phyloP scores from a whole-genome alignment of 2,797 vertebrate species.

The Gymnoscopelus braueri region DNA sequence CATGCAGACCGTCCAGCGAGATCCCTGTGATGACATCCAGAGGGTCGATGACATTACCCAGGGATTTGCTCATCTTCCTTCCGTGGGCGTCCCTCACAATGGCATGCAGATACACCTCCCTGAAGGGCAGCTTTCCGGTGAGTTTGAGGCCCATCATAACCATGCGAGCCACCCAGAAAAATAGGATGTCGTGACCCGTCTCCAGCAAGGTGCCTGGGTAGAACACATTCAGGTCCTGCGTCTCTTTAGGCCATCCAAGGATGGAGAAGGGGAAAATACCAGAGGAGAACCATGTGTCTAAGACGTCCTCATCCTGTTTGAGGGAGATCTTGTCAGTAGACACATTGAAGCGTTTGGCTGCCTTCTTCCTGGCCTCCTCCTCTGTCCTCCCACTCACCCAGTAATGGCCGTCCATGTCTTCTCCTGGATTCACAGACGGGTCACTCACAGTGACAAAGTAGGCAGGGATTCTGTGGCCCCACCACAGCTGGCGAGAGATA shows the following conservation, averaged over 20 bases:
- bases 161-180: constrained; percentile 97
- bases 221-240: constrained; percentile 88
- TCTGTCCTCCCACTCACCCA: constrained; percentile 90
- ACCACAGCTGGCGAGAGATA: constrained; percentile 94
- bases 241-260: constrained; percentile 92
- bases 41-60: constrained; percentile 94
- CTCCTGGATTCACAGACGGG: constrained; percentile 80
- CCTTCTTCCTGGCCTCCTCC: constrained; percentile 86
- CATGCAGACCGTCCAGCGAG: constrained; percentile 89
- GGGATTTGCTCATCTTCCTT: constrained; percentile 95
- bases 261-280: constrained; percentile 94
- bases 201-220: constrained; percentile 92
- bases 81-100: constrained; percentile 92
- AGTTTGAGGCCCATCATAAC: constrained; percentile 94
- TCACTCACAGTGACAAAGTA: constrained; percentile 88
- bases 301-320: constrained; percentile 91
- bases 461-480: constrained; percentile 94
- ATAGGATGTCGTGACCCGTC: constrained; percentile 94
- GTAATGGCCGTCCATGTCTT: constrained; percentile 89
- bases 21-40: constrained; percentile 92
- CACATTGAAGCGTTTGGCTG: constrained; percentile 86
- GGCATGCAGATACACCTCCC: constrained; percentile 93
- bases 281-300: constrained; percentile 96
- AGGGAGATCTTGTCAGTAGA: constrained; percentile 84
- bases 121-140: constrained; percentile 90